Conservation (phyloP, 2,888 invertebrate species). For the Baccha elongata region DNA sequence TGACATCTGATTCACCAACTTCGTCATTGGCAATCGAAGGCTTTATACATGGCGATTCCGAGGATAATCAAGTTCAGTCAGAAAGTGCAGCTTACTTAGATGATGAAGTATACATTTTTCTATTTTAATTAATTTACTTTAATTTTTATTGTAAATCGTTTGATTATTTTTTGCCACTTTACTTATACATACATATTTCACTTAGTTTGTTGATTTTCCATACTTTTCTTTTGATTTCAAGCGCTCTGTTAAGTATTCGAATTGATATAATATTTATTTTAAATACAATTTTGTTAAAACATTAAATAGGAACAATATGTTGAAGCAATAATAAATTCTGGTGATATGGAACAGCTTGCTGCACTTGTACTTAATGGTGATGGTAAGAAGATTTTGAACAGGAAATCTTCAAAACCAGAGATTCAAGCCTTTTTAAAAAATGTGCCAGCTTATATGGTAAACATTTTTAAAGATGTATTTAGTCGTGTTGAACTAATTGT, state of each 20-base stretch:
- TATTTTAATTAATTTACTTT: constrained; percentile 43
- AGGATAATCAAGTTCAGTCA: constrained; percentile 82
- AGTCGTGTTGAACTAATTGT: too few species aligned
- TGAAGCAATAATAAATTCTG: constrained; percentile 86
- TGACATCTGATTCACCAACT: constrained; percentile 78
- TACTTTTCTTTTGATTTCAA: constrained; percentile 10
- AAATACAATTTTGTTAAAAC: not conserved
- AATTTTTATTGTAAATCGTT: constrained; percentile 42
- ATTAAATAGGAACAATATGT: constrained; percentile 85
- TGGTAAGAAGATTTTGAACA: constrained; percentile 89
- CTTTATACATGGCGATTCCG: constrained; percentile 80
- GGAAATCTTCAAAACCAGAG: constrained; percentile 88
- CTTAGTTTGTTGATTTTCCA: not conserved
- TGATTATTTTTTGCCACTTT: constrained; percentile 51
- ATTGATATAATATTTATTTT: not conserved
- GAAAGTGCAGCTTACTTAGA: constrained; percentile 80
- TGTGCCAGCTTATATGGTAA: constrained; percentile 93
- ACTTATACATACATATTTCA: not conserved
- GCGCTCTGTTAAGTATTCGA: not conserved
- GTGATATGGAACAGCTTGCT: constrained; percentile 95
- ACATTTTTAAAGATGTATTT: constrained; percentile 52
- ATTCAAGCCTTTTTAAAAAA: constrained; percentile 94
- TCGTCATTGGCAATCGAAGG: constrained; percentile 82
- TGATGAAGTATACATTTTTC: constrained; percentile 78
- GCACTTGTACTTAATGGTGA: constrained; percentile 94